These are phyloP conservation scores for Martes flavigula DNA, from an alignment of 2,797 vertebrate species.

Conservation along the genomic window DNA sequence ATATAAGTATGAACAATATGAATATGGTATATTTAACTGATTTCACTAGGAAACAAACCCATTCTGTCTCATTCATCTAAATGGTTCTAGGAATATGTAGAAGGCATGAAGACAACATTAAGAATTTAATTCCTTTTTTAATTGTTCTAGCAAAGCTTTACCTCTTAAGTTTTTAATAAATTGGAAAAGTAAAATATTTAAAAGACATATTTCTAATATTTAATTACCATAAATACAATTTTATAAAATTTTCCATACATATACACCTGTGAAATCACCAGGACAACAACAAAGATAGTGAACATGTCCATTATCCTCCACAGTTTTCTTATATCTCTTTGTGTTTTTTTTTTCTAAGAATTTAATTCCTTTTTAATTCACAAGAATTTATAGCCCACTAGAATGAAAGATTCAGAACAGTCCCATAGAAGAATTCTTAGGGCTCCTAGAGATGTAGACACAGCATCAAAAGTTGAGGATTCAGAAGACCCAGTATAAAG, in stretches of 20 bases:
- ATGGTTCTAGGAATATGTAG: not conserved
- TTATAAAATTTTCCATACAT: not conserved
- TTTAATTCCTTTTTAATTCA: not conserved
- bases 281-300: not conserved
- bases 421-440: not conserved
- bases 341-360: not conserved
- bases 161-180: conserved; percentile 21
- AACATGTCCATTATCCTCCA: not conserved
- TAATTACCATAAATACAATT: not conserved
- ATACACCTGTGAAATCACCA: not conserved
- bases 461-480: not conserved
- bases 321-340: not conserved
- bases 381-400: not conserved
- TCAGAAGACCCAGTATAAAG: not conserved
- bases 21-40: not conserved
- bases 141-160: not conserved
- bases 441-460: not conserved
- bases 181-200: not conserved
- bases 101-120: not conserved
- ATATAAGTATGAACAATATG: not conserved
- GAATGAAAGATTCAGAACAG: not conserved
- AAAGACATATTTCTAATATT: not conserved
- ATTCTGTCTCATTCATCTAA: not conserved
- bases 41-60: not conserved
- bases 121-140: not conserved